Conservation (phyloP, 2,113 vertebrate genomes). For the Xiphorhynchus elegans region DNA sequence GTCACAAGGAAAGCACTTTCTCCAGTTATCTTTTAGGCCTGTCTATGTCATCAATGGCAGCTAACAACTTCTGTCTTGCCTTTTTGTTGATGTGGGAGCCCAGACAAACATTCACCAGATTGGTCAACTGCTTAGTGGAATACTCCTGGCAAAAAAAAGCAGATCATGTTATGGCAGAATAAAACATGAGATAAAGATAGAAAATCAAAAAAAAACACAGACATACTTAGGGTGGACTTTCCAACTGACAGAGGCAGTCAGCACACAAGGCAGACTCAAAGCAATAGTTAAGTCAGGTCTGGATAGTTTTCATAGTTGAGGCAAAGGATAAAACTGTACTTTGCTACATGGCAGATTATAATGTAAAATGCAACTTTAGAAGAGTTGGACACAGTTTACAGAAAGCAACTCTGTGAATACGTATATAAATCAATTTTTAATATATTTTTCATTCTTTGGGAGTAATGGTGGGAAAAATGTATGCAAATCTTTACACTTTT, state of each 20-base stretch:
- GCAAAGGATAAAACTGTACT: neutral
- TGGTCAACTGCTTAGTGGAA: conserved; percentile 95
- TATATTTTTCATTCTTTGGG: conserved; percentile 18
- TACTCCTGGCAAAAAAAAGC: conserved; percentile 87
- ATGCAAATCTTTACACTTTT: neutral
- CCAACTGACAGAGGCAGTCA: neutral
- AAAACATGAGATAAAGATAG: neutral
- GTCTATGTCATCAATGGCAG: conserved; percentile 95
- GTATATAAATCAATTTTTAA: neutral
- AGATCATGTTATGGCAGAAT: conserved; percentile 12
- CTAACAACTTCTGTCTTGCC: conserved; percentile 93
- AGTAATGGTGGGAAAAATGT: neutral
- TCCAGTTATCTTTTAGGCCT: conserved; percentile 91
- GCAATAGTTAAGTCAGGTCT: neutral
- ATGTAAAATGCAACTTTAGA: neutral
- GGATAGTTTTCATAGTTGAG: neutral
- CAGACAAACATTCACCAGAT: conserved; percentile 96
- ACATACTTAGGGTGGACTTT: neutral
- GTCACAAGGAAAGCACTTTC: neutral
- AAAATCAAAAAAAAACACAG: neutral
- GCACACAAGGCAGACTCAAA: neutral
- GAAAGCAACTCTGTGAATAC: neutral
- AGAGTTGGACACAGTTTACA: neutral
- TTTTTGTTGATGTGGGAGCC: conserved; percentile 99
- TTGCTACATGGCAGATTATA: neutral